Evolutionary conservation across 1,140 invertebrate species (phyloP).

Genomic region (Pristionchus pacificus): DNA sequence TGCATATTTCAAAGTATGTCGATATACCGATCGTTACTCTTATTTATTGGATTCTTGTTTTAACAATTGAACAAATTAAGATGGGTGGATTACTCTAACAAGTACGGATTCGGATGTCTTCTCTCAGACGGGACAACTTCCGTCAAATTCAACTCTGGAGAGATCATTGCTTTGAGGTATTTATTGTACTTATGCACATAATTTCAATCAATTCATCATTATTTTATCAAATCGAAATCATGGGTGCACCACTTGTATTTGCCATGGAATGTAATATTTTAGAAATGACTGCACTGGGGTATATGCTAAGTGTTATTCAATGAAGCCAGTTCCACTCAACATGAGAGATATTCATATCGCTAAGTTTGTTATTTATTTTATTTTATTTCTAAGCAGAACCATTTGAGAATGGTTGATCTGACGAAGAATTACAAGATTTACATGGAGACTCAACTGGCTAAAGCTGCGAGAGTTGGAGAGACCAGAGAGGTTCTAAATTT

Average conservation of each 20-base stretch:
- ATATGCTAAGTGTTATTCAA: not conserved
- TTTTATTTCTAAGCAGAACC: not conserved
- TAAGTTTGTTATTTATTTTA: not conserved
- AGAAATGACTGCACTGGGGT: not conserved
- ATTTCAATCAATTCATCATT: not conserved
- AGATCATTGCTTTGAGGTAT: constrained; percentile 14
- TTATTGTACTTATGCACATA: constrained; percentile 29
- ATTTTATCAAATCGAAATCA: not conserved
- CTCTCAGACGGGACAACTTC: constrained; percentile 47
- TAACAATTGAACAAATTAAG: constrained; percentile 45
- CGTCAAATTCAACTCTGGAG: constrained; percentile 50
- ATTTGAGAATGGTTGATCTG: not conserved
- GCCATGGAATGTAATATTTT: not conserved
- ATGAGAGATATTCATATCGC: not conserved
- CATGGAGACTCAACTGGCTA: not conserved
- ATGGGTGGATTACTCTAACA: constrained; percentile 53
- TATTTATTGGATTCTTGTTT: no score
- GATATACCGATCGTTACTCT: not conserved
- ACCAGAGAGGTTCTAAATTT: no score
- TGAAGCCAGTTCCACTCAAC: no score
- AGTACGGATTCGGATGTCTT: constrained; percentile 51
- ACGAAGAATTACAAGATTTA: not conserved
- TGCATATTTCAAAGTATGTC: not conserved
- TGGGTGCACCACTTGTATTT: not conserved
- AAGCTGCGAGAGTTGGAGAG: not conserved